Evolutionary conservation across 2,888 invertebrate species (phyloP).

Genomic region (Nephrotoma flavescens): DNA sequence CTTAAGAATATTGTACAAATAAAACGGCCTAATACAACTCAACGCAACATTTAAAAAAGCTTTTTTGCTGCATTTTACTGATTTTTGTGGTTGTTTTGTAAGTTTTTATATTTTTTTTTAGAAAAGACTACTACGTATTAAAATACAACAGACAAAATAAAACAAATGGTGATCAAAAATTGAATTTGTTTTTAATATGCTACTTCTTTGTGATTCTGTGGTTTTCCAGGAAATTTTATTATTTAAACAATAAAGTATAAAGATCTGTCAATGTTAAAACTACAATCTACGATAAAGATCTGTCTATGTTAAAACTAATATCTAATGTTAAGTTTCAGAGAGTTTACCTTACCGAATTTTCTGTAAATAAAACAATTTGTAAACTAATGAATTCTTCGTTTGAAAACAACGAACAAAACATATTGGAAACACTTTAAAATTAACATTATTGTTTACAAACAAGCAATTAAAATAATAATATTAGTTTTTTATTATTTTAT

Average conservation of each 20-base stretch:
- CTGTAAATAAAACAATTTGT: background rate
- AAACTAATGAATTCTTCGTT: background rate
- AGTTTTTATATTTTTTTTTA: background rate
- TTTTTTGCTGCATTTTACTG: conserved; percentile 1
- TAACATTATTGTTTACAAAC: background rate
- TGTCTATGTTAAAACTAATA: background rate
- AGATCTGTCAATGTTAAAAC: background rate
- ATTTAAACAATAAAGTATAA: background rate
- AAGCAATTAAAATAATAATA: background rate
- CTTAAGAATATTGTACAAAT: background rate
- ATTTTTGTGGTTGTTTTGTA: background rate
- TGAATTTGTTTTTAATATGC: background rate
- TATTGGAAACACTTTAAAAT: background rate
- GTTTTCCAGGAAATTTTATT: background rate
- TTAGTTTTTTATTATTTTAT: too few relatives aligned
- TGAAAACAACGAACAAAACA: background rate
- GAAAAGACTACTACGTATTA: background rate
- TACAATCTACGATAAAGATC: background rate
- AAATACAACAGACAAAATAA: background rate
- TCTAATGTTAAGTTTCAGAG: background rate
- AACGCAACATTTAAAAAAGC: background rate
- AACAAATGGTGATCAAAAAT: background rate
- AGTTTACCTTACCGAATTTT: background rate
- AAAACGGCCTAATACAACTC: background rate
- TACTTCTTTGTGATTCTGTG: background rate